A percentile compares a stretch with the other conserved stretches of the same genome.
phyloP scores from a whole-genome alignment of 2,113 vertebrate genomes.

The Cisticola juncidis region DNA sequence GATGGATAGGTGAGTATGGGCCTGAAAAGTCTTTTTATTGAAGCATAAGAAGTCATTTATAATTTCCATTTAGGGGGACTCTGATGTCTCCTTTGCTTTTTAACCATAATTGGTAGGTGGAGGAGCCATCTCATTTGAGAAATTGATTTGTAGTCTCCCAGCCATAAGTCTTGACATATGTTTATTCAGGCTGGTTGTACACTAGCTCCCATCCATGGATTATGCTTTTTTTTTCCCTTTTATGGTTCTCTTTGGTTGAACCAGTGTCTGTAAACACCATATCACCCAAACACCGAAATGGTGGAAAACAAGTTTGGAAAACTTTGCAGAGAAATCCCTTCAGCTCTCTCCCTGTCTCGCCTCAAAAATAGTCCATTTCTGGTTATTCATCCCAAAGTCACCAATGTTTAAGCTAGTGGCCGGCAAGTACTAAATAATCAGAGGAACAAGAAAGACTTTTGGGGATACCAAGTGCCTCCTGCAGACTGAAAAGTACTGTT shows the following conservation, averaged over 20 bases:
- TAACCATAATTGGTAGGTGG: neutral
- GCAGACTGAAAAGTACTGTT: neutral
- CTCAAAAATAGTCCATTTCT: neutral
- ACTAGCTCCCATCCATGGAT: neutral
- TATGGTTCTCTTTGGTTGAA: neutral
- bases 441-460: neutral
- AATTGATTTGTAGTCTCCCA: neutral
- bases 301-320: neutral
- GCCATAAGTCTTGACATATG: neutral
- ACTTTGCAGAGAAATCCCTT: neutral
- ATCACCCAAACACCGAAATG: neutral
- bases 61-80: neutral
- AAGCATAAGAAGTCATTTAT: neutral
- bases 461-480: neutral
- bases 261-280: neutral
- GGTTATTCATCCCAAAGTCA: neutral
- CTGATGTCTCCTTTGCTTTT: neutral
- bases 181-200: neutral
- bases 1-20: neutral
- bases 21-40: neutral
- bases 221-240: slow-evolving; percentile 23
- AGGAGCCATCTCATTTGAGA: neutral
- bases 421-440: neutral
- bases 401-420: neutral
- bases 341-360: neutral